phyloP scores from a whole-genome alignment of 2,888 invertebrate genomes.

The Sminthurinus aureus region DNA sequence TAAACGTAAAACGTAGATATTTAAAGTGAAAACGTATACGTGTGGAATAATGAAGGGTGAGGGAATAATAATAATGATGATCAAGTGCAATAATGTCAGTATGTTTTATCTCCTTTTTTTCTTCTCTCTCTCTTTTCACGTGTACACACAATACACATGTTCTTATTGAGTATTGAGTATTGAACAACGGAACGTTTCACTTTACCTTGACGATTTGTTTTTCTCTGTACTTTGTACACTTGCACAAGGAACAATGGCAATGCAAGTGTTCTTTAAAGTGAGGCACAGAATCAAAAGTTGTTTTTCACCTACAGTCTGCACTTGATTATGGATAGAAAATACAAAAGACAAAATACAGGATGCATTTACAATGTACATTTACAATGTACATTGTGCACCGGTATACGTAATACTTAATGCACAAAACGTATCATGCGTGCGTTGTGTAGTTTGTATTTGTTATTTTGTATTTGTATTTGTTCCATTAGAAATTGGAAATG shows the following conservation, averaged over 20 bases:
- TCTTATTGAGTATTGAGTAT: not conserved
- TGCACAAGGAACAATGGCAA: not conserved
- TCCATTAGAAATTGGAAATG: not conserved
- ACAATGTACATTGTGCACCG: too few relatives aligned
- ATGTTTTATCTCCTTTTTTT: not conserved
- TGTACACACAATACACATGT: not conserved
- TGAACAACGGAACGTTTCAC: not conserved
- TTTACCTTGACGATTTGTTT: not conserved
- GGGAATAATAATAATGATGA: not conserved
- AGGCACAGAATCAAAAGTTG: too few relatives aligned
- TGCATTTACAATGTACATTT: too few relatives aligned
- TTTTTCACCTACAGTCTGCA: too few relatives aligned
- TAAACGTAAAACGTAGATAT: not conserved
- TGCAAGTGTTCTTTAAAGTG: too few relatives aligned
- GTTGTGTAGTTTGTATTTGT: too few relatives aligned
- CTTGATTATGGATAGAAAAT: too few relatives aligned
- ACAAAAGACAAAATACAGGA: too few relatives aligned
- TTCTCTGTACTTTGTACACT: not conserved
- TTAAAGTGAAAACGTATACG: not conserved
- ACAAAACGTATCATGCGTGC: too few relatives aligned
- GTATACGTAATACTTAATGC: too few relatives aligned
- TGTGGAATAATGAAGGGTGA: not conserved
- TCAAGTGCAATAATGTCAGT: not conserved
- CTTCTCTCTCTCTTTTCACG: not conserved
- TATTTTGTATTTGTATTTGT: not conserved